These are phyloP conservation scores for Serilophus lunatus DNA, from an alignment of 2,113 vertebrate genomes.

Conservation along the genomic window DNA sequence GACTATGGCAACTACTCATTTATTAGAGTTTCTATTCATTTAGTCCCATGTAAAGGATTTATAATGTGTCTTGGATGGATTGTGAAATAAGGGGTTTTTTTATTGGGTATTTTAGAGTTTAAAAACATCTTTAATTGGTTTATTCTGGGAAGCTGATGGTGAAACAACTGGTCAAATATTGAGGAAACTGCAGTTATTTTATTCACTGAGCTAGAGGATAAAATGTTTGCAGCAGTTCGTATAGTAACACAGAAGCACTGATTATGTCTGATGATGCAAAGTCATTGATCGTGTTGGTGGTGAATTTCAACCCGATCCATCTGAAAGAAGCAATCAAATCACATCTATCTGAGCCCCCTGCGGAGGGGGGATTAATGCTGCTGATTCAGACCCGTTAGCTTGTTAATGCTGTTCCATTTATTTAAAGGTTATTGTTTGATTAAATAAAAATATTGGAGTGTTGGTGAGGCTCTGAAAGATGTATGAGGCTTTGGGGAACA, in stretches of 20 bases:
- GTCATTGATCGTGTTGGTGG: neutral
- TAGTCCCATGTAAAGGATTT: conserved; percentile 18
- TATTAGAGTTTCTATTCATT: neutral
- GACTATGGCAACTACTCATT: neutral
- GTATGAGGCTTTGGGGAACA: neutral
- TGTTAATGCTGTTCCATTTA: neutral
- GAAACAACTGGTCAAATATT: conserved; percentile 4
- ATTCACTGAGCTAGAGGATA: neutral
- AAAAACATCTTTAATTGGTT: neutral
- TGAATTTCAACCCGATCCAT: neutral
- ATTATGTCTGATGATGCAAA: conserved; percentile 21
- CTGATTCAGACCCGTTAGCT: neutral
- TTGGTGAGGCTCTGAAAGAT: neutral
- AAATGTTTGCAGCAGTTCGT: neutral
- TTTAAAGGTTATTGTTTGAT: conserved; percentile 19
- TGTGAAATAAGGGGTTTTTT: neutral
- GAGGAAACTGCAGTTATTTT: conserved; percentile 3
- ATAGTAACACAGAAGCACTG: neutral
- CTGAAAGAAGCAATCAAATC: conserved; percentile 30
- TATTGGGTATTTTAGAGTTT: neutral
- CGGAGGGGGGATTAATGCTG: neutral
- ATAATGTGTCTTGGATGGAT: conserved; percentile 3
- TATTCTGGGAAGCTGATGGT: neutral
- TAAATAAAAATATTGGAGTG: neutral
- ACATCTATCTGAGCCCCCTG: neutral